These are phyloP conservation scores for Hyposoter didymator DNA, from an alignment of 2,888 invertebrate species.

Conservation along the genomic window DNA sequence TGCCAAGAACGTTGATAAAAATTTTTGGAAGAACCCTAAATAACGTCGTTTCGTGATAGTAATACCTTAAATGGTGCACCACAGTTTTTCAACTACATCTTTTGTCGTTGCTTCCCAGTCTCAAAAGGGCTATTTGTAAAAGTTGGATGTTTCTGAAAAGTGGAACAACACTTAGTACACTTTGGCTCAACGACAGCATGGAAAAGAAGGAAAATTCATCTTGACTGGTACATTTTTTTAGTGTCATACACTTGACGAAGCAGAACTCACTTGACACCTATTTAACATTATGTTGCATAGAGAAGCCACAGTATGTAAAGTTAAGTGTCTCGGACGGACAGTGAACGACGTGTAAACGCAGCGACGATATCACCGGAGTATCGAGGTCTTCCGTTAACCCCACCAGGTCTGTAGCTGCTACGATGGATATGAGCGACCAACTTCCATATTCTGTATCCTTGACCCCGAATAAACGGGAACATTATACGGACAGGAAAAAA, in stretches of 20 bases:
- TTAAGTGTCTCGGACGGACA: constrained; percentile 40
- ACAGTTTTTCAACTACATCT: background rate
- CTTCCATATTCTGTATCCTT: constrained; percentile 48
- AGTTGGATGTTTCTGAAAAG: constrained; percentile 3
- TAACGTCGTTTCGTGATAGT: too few species aligned
- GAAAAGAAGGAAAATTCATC: background rate
- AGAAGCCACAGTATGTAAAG: constrained; percentile 23
- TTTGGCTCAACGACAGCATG: constrained; percentile 6
- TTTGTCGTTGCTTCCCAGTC: background rate
- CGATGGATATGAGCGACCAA: constrained; percentile 43
- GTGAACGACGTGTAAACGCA: constrained; percentile 46
- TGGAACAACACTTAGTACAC: constrained; percentile 21
- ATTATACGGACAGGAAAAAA: background rate
- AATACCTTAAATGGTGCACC: too few species aligned
- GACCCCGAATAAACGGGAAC: constrained; percentile 41
- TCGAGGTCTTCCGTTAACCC: constrained; percentile 58
- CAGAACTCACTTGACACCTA: constrained; percentile 49
- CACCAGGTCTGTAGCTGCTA: constrained; percentile 29
- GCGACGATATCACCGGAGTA: constrained; percentile 40
- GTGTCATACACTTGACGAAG: constrained; percentile 28
- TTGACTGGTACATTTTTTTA: constrained; percentile 9
- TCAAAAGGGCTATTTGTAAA: background rate
- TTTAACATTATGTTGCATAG: constrained; percentile 27
- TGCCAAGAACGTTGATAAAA: too few species aligned
- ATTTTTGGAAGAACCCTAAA: too few species aligned